These are phyloP conservation scores for Cyclura pinguis DNA, from an alignment of 2,797 vertebrate genomes.

Conservation along the genomic window DNA sequence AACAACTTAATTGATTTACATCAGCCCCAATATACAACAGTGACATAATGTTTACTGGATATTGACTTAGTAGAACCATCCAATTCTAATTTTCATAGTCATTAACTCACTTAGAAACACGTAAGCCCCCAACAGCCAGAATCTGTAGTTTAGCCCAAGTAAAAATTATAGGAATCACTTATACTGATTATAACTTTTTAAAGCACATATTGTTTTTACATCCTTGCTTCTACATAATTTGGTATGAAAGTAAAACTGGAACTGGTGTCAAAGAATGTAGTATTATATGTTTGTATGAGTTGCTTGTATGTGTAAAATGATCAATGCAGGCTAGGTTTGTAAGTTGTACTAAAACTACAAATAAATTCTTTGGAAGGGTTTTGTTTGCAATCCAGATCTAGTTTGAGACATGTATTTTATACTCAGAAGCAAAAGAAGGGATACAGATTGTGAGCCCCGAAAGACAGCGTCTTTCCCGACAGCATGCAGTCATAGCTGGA, in stretches of 20 bases:
- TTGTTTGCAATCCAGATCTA: not conserved
- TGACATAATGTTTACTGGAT: too few species aligned
- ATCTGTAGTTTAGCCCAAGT: too few species aligned
- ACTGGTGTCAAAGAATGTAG: too few species aligned
- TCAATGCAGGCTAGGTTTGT: not conserved
- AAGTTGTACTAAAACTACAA: not conserved
- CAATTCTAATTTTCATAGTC: too few species aligned
- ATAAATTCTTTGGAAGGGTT: not conserved
- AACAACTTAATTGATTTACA: too few species aligned
- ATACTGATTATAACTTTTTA: not conserved
- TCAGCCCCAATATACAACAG: too few species aligned
- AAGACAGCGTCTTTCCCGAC: not conserved
- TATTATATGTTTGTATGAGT: not conserved
- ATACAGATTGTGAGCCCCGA: not conserved
- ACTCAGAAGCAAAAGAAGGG: not conserved
- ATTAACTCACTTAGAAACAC: too few species aligned
- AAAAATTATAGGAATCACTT: not conserved
- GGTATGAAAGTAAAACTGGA: too few species aligned
- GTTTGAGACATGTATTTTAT: not conserved
- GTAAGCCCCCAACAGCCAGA: too few species aligned
- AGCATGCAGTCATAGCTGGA: not conserved
- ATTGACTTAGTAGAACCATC: too few species aligned
- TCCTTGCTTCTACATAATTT: not conserved
- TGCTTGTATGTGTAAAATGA: not conserved
- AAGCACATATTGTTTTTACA: not conserved